Conservation (phyloP, 2,888 invertebrate genomes). For the Lepidocyrtinus sp. region DNA sequence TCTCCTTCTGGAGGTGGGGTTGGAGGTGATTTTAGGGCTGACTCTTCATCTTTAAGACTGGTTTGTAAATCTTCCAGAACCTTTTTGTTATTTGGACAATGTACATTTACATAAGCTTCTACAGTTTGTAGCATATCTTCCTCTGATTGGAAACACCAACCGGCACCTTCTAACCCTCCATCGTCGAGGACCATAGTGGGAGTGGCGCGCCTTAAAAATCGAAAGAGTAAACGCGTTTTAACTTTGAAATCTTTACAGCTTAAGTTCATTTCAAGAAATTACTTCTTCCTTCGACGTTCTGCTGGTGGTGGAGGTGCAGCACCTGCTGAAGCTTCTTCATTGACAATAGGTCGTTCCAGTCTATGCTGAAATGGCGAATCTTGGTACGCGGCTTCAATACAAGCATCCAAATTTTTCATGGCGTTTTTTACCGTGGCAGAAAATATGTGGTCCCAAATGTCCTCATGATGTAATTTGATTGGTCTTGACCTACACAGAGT, state of each 20-base stretch:
- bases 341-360: slow-evolving; percentile 51
- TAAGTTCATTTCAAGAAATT: neutral
- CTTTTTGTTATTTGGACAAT: slow-evolving; percentile 28
- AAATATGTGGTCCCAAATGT: slow-evolving; percentile 64
- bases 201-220: slow-evolving; percentile 27
- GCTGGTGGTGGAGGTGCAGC: neutral
- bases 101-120: slow-evolving; percentile 8
- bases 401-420: slow-evolving; percentile 62
- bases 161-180: slow-evolving; percentile 44
- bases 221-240: neutral
- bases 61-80: neutral
- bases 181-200: slow-evolving; percentile 41
- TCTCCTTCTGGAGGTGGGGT: too few relatives aligned
- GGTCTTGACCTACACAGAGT: too few relatives aligned
- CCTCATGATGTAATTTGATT: slow-evolving; percentile 34
- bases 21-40: too few relatives aligned
- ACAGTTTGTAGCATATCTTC: slow-evolving; percentile 19
- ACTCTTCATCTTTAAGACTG: neutral
- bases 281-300: neutral
- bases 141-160: slow-evolving; percentile 59
- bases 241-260: neutral
- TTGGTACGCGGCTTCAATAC: slow-evolving; percentile 58
- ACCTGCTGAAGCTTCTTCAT: neutral
- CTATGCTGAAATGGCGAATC: slow-evolving; percentile 60
- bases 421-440: slow-evolving; percentile 44